Percentiles rank a stretch among this genome's conserved stretches.
These are phyloP conservation scores for Tipula unca DNA, from an alignment of 2,888 invertebrate species.

Conservation along the genomic window DNA sequence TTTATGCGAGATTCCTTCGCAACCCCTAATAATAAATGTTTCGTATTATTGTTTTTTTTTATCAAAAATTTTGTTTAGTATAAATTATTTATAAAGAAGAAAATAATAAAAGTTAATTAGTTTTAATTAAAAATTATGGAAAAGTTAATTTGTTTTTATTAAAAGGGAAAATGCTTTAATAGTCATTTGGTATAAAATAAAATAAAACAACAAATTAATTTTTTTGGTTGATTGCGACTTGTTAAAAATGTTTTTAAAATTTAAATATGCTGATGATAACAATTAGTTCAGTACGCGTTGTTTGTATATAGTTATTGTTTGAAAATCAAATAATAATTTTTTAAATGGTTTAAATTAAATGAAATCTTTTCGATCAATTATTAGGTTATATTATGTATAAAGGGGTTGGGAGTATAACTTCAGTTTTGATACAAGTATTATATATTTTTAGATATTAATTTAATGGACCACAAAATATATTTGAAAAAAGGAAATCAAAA, in stretches of 20 bases:
- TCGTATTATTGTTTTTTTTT: background rate
- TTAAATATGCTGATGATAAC: background rate
- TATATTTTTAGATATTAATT: too few relatives aligned
- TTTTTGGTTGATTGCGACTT: background rate
- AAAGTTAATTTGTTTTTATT: background rate
- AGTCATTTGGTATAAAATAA: background rate
- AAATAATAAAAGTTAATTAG: slow-evolving; percentile 2
- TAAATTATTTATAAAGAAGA: slow-evolving; percentile 14
- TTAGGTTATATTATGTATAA: too few relatives aligned
- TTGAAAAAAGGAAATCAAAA: too few relatives aligned
- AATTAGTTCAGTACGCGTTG: background rate
- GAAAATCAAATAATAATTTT: background rate
- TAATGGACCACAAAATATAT: too few relatives aligned
- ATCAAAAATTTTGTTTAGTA: background rate
- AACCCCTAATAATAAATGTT: background rate
- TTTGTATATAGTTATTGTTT: background rate
- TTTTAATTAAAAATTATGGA: slow-evolving; percentile 14
- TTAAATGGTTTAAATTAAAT: background rate
- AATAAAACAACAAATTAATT: background rate
- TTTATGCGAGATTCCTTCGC: background rate
- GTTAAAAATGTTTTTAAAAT: background rate
- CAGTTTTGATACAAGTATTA: too few relatives aligned
- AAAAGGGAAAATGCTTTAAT: background rate
- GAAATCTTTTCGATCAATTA: background rate
- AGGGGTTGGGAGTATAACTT: too few relatives aligned